A percentile compares a stretch with the other conserved stretches of the same genome.
These are phyloP conservation scores for Tipula confusa DNA, from an alignment of 2,888 invertebrate genomes.

Conservation along the genomic window DNA sequence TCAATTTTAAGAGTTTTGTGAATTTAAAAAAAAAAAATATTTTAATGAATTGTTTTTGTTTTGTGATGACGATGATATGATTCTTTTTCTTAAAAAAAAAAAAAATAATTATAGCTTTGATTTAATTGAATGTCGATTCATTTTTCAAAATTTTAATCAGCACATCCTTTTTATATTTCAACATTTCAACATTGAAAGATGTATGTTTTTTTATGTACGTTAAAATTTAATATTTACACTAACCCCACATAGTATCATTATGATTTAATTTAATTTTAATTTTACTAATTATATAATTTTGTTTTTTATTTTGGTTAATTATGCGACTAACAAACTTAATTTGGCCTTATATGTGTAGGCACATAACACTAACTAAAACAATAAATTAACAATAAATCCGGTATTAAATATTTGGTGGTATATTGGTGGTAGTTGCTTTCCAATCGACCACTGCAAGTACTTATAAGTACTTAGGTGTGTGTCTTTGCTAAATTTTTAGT, in stretches of 20 bases:
- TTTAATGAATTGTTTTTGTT: slow-evolving; percentile 6
- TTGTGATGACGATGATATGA: slow-evolving; percentile 3
- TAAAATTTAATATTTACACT: background rate
- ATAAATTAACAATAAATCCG: background rate
- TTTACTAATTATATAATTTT: background rate
- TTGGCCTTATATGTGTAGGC: too few species aligned
- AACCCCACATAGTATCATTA: background rate
- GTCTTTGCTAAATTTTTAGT: too few species aligned
- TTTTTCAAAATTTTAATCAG: background rate
- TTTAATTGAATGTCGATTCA: background rate
- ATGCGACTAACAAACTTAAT: background rate
- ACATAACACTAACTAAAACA: too few species aligned
- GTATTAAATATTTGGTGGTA: too few species aligned
- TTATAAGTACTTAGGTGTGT: too few species aligned
- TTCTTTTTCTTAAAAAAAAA: too few species aligned
- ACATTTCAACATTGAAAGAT: background rate
- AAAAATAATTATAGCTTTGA: background rate
- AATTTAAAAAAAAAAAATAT: too few species aligned
- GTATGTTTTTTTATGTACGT: background rate
- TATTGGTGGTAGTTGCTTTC: too few species aligned
- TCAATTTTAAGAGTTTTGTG: background rate
- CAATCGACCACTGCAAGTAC: too few species aligned
- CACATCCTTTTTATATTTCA: background rate
- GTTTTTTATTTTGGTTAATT: background rate
- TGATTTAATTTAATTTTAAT: background rate